Percentiles rank a stretch among this genome's conserved stretches.
phyloP scores from a whole-genome alignment of 1,140 invertebrate species.

The Drosophila nikananu region DNA sequence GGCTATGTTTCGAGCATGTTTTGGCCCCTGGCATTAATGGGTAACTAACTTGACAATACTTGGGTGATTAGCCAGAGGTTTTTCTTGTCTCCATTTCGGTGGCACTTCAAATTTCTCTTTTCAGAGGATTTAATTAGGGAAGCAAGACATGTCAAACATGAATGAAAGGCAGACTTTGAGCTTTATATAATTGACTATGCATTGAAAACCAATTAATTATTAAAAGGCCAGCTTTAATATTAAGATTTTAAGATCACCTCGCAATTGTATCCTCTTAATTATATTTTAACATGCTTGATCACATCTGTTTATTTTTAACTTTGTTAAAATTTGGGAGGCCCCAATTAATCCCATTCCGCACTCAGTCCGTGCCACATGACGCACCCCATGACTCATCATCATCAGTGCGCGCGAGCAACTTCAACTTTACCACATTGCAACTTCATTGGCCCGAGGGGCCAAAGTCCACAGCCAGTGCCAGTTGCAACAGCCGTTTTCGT shows the following conservation, averaged over 20 bases:
- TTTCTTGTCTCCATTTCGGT: background rate
- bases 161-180: background rate
- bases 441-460: constrained; percentile 58
- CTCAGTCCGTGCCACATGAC: constrained; percentile 24
- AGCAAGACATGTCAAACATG: background rate
- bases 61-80: constrained; percentile 32
- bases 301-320: constrained; percentile 28
- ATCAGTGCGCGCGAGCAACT: constrained; percentile 30
- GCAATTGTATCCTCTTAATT: background rate
- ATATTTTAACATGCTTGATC: constrained; percentile 12
- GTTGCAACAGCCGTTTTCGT: constrained; percentile 69
- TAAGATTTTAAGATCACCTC: background rate
- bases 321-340: constrained; percentile 17
- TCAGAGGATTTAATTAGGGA: background rate
- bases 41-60: constrained; percentile 41
- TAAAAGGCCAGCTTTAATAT: background rate
- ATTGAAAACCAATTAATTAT: background rate
- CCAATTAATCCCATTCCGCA: constrained; percentile 40
- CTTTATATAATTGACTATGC: background rate
- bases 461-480: constrained; percentile 71
- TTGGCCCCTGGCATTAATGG: constrained; percentile 40
- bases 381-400: constrained; percentile 54
- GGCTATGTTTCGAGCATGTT: constrained; percentile 36
- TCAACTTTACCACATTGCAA: constrained; percentile 56
- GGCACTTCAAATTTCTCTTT: constrained; percentile 32